Percentiles rank a stretch among this genome's conserved stretches.
Evolutionary conservation across 2,113 vertebrate genomes (phyloP).

Genomic region (Ahaetulla prasina): DNA sequence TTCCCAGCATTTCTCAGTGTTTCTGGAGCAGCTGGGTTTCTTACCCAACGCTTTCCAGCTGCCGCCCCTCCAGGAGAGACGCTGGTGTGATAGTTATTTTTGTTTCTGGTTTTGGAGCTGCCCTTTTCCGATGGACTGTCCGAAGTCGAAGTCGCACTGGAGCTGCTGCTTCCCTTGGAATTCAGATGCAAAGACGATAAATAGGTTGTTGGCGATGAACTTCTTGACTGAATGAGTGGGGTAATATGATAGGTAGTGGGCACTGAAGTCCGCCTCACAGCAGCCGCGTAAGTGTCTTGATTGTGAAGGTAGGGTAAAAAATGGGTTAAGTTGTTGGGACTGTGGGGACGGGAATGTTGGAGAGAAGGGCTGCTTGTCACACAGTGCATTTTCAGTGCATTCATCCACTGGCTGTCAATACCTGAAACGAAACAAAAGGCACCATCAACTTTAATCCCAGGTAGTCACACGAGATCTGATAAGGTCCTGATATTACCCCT

Average conservation of each 20-base stretch:
- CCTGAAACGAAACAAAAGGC: constrained; percentile 55
- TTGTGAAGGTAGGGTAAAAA: constrained; percentile 78
- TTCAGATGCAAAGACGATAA: constrained; percentile 82
- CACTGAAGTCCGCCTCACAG: constrained; percentile 71
- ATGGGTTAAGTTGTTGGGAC: constrained; percentile 72
- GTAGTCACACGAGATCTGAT: neutral
- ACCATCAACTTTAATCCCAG: neutral
- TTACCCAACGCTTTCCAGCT: constrained; percentile 49
- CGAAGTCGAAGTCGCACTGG: constrained; percentile 84
- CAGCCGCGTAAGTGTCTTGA: constrained; percentile 87
- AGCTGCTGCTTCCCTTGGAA: constrained; percentile 90
- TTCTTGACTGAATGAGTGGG: constrained; percentile 77
- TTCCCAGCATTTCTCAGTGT: constrained; percentile 44
- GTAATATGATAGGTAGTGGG: constrained; percentile 66
- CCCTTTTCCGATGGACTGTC: constrained; percentile 81
- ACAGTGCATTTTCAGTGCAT: constrained; percentile 77
- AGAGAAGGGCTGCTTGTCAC: constrained; percentile 67
- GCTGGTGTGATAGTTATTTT: constrained; percentile 50
- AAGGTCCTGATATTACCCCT: neutral
- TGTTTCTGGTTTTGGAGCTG: constrained; percentile 63
- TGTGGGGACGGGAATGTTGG: constrained; percentile 72
- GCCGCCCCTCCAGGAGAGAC: constrained; percentile 63
- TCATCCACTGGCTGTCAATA: constrained; percentile 80
- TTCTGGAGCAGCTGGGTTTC: constrained; percentile 39
- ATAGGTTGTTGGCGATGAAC: constrained; percentile 81